phyloP scores from a whole-genome alignment of 1,140 invertebrate genomes.

The Laodelphax striatellus region DNA sequence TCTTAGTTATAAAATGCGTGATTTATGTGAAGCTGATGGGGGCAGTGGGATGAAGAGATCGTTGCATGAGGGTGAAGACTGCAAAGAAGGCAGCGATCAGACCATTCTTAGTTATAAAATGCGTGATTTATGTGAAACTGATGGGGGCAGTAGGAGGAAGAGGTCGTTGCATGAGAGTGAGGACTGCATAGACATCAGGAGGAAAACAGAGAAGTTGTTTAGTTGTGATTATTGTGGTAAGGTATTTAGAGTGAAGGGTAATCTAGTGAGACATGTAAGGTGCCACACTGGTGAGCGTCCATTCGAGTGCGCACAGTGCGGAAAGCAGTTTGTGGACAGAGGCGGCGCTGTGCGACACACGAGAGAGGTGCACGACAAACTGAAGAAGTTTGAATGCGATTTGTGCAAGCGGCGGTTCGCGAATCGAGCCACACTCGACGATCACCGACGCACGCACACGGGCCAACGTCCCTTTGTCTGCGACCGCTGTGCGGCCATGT shows the following conservation, averaged over 20 bases:
- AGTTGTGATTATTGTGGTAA: constrained; percentile 41
- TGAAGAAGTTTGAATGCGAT: constrained; percentile 25
- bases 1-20: too few species aligned
- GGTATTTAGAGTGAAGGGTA: constrained; percentile 43
- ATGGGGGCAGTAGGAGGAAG: too few species aligned
- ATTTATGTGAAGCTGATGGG: too few species aligned
- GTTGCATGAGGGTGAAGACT: too few species aligned
- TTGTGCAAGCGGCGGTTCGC: constrained; percentile 31
- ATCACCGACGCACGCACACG: constrained; percentile 34
- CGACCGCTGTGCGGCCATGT: constrained; percentile 35
- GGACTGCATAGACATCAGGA: too few species aligned
- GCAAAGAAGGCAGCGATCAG: too few species aligned
- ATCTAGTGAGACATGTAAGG: constrained; percentile 38
- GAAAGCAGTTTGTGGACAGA: constrained; percentile 19
- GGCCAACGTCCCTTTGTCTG: constrained; percentile 42
- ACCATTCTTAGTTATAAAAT: too few species aligned
- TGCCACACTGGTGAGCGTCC: constrained; percentile 58
- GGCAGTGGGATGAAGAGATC: too few species aligned
- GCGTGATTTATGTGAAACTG: too few species aligned
- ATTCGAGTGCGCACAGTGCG: constrained; percentile 19
- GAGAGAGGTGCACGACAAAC: constrained; percentile 25
- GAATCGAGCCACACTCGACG: constrained; percentile 18
- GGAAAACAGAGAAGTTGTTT: too few species aligned
- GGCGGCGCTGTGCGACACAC: constrained; percentile 17
- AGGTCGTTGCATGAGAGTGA: too few species aligned